Conservation (phyloP, 2,888 invertebrate genomes). For the Lasioglossum pauxillum region DNA sequence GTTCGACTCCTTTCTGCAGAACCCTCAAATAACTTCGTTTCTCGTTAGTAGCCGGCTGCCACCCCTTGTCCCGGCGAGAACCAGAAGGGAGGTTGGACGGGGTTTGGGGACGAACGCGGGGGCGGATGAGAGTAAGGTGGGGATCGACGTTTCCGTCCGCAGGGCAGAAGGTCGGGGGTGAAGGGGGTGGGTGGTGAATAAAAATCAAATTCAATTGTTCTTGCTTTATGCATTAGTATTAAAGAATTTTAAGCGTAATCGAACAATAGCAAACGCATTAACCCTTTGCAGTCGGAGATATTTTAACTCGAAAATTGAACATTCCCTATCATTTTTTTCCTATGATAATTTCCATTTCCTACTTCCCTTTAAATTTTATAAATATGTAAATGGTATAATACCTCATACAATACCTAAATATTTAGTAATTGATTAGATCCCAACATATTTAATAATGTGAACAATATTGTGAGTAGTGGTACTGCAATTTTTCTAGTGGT, state of each 20-base stretch:
- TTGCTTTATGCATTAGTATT: neutral
- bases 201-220: conserved; percentile 6
- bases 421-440: too few relatives aligned
- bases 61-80: conserved; percentile 60
- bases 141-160: conserved; percentile 75
- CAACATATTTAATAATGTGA: too few relatives aligned
- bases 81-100: conserved; percentile 50
- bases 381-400: too few relatives aligned
- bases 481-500: too few relatives aligned
- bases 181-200: conserved; percentile 54
- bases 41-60: conserved; percentile 62
- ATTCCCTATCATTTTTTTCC: too few relatives aligned
- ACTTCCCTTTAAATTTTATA: too few relatives aligned
- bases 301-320: too few relatives aligned
- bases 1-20: conserved; percentile 78
- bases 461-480: too few relatives aligned
- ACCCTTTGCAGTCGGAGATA: too few relatives aligned
- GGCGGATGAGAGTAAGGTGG: conserved; percentile 49
- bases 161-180: conserved; percentile 59
- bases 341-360: too few relatives aligned
- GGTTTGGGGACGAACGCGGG: neutral
- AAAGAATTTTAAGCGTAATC: neutral
- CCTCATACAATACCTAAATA: too few relatives aligned
- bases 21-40: conserved; percentile 48
- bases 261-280: neutral